These are phyloP conservation scores for Tenrec ecaudatus DNA, from an alignment of 2,113 vertebrate species.

Conservation along the genomic window DNA sequence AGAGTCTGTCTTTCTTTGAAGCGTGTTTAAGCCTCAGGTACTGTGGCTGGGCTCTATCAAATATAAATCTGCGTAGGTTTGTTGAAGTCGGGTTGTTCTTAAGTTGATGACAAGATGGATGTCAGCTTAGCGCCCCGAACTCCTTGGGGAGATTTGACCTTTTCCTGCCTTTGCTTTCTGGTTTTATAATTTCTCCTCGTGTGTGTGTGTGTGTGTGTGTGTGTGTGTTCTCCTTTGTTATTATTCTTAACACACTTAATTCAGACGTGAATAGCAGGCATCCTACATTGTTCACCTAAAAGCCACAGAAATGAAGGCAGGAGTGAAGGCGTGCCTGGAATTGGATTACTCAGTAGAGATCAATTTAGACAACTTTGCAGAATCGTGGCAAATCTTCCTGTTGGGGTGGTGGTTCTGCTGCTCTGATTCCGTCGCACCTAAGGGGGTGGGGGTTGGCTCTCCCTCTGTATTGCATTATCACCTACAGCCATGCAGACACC, in stretches of 20 bases:
- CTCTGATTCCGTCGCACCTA: slow-evolving; percentile 41
- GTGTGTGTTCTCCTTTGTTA: background rate
- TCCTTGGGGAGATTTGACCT: background rate
- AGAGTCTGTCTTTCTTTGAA: background rate
- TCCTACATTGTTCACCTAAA: slow-evolving; percentile 53
- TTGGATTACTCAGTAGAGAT: slow-evolving; percentile 54
- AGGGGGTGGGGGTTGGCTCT: background rate
- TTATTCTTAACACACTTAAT: slow-evolving; percentile 58
- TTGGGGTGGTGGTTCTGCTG: slow-evolving; percentile 35
- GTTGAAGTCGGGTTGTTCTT: background rate
- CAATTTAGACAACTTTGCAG: slow-evolving; percentile 60
- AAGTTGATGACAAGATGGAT: background rate
- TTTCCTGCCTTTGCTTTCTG: background rate
- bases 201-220: background rate
- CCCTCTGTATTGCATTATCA: slow-evolving; percentile 54
- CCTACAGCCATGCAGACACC: slow-evolving; percentile 63
- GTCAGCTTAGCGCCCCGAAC: background rate
- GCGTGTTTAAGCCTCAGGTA: background rate
- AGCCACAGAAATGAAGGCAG: slow-evolving; percentile 65
- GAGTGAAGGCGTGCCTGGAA: slow-evolving; percentile 35
- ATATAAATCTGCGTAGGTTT: slow-evolving; percentile 16
- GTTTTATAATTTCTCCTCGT: slow-evolving; percentile 14
- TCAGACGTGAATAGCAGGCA: slow-evolving; percentile 51
- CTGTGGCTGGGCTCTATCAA: background rate
- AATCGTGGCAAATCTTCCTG: slow-evolving; percentile 26